Conservation (phyloP, 2,113 vertebrate species). For the Cryptomyrus ogoouensis region DNA sequence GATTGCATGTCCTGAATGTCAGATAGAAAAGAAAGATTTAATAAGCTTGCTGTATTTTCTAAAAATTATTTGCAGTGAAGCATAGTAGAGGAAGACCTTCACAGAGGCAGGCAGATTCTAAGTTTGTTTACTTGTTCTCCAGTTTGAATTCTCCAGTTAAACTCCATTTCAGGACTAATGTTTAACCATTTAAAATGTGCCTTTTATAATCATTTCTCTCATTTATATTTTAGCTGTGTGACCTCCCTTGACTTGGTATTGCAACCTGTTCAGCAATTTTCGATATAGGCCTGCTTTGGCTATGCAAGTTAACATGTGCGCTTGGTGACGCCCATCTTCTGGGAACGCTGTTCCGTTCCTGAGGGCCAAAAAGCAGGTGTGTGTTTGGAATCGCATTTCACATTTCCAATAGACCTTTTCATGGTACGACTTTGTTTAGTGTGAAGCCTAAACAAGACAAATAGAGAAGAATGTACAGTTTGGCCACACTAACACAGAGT, state of each 20-base stretch:
- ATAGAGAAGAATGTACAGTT: neutral
- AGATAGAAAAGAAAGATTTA: neutral
- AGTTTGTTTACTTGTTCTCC: neutral
- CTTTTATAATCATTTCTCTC: neutral
- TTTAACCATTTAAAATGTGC: neutral
- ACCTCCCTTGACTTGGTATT: neutral
- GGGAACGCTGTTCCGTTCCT: neutral
- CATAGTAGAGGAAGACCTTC: neutral
- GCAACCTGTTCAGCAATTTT: neutral
- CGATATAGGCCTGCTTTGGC: neutral
- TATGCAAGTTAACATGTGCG: neutral
- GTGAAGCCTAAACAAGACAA: neutral
- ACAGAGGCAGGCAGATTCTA: neutral
- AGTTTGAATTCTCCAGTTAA: neutral
- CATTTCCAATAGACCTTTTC: neutral
- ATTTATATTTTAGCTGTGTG: neutral
- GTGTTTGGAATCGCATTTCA: neutral
- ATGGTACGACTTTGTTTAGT: neutral
- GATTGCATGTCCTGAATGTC: neutral
- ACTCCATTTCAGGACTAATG: neutral
- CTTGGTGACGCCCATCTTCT: neutral
- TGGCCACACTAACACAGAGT: neutral
- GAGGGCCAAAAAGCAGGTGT: neutral
- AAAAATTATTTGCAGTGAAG: neutral
- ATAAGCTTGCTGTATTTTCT: neutral